Evolutionary conservation across 2,113 vertebrate genomes (phyloP).

Genomic region (Erinaceus europaeus): DNA sequence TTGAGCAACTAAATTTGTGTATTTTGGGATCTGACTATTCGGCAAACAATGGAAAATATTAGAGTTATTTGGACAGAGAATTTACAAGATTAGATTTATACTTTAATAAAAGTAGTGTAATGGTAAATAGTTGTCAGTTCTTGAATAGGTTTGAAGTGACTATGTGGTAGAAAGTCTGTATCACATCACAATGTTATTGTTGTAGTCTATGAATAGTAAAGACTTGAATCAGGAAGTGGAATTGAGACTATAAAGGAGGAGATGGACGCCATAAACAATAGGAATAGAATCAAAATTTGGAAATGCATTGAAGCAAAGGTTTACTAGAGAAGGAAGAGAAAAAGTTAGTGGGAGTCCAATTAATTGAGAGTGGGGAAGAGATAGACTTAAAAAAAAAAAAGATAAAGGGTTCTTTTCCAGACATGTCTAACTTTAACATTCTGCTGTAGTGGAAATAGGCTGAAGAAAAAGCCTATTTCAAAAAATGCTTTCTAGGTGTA

Average conservation of each 20-base stretch:
- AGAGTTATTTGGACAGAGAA: not conserved
- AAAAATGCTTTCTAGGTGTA: not conserved
- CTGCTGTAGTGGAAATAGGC: not conserved
- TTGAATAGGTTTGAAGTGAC: not conserved
- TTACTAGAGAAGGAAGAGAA: not conserved
- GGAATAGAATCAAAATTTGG: not conserved
- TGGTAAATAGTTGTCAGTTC: not conserved
- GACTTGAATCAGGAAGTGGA: not conserved
- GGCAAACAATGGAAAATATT: not conserved
- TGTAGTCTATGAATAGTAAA: not conserved
- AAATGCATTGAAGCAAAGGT: not conserved
- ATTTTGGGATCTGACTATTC: not conserved
- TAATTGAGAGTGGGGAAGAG: not conserved
- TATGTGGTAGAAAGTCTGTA: not conserved
- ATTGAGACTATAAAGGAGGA: not conserved
- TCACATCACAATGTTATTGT: not conserved
- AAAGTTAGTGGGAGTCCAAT: not conserved
- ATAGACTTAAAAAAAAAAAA: slow-evolving; percentile 6
- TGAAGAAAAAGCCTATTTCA: not conserved
- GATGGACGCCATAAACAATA: not conserved
- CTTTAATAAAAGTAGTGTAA: not conserved
- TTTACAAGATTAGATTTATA: not conserved
- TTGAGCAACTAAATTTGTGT: not conserved
- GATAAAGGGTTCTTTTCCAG: no score
- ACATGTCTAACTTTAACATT: not conserved